Evolutionary conservation across 2,888 invertebrate species (phyloP).

Genomic region (Ramazzottius varieornatus): DNA sequence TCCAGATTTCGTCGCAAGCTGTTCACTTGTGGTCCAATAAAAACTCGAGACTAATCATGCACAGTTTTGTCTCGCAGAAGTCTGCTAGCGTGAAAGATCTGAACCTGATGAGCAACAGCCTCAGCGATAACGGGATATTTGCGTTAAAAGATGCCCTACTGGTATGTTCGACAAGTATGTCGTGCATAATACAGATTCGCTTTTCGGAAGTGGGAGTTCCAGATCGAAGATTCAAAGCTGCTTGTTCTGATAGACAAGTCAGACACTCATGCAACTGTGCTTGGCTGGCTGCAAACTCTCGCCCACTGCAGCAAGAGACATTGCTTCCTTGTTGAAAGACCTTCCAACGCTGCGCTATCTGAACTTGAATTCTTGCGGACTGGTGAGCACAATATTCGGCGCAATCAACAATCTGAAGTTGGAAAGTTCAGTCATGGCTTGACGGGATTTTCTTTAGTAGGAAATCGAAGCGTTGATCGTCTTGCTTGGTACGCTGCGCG

Average conservation of each 20-base stretch:
- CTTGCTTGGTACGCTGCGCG: not conserved
- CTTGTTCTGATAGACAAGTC: not conserved
- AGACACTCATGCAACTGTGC: not conserved
- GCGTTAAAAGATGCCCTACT: not conserved
- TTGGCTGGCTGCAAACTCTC: not conserved
- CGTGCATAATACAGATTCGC: too few relatives aligned
- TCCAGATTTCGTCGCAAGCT: too few relatives aligned
- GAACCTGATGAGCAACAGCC: not conserved
- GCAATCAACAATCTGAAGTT: not conserved
- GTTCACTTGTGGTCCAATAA: too few relatives aligned
- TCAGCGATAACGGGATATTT: not conserved
- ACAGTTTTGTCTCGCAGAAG: not conserved
- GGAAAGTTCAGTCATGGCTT: not conserved
- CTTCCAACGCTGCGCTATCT: not conserved
- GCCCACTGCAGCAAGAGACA: not conserved
- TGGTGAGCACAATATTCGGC: not conserved
- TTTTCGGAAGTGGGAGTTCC: too few relatives aligned
- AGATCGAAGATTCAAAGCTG: not conserved
- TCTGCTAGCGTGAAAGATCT: not conserved
- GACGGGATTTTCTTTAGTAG: not conserved
- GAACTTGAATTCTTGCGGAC: not conserved
- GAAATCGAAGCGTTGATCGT: not conserved
- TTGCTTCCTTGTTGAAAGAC: not conserved
- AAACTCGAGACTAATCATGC: too few relatives aligned
- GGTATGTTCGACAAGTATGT: not conserved